These are phyloP conservation scores for Dryoscopus gambensis DNA, from an alignment of 2,113 vertebrate species.

Conservation along the genomic window DNA sequence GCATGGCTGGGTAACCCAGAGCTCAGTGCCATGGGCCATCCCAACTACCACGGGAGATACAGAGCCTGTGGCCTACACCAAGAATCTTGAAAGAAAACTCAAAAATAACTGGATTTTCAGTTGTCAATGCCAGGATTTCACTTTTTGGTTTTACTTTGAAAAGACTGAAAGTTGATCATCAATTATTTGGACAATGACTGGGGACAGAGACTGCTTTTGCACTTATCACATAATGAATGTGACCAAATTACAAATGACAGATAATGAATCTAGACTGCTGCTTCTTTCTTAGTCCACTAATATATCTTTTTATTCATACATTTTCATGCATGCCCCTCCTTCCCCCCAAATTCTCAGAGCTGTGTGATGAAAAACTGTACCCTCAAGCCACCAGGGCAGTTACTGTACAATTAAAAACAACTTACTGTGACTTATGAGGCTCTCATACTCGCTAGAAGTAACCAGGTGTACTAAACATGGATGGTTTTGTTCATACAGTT, in stretches of 20 bases:
- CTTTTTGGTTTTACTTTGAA: neutral
- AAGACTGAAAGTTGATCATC: neutral
- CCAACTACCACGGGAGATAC: accelerated
- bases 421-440: neutral
- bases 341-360: neutral
- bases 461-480: neutral
- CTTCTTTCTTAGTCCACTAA: neutral
- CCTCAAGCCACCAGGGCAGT: neutral
- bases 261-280: neutral
- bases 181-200: neutral
- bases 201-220: neutral
- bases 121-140: neutral
- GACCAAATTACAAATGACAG: neutral
- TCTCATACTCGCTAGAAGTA: neutral
- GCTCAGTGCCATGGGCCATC: neutral
- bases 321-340: neutral
- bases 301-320: neutral
- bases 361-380: neutral
- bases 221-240: neutral
- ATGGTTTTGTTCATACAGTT: neutral
- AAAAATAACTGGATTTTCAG: neutral
- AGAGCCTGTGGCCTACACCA: neutral
- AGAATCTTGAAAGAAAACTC: neutral
- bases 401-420: neutral
- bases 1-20: neutral